Conservation (phyloP, 92 coral and sea anemone species). For the Palythoa caribaeorum region DNA sequence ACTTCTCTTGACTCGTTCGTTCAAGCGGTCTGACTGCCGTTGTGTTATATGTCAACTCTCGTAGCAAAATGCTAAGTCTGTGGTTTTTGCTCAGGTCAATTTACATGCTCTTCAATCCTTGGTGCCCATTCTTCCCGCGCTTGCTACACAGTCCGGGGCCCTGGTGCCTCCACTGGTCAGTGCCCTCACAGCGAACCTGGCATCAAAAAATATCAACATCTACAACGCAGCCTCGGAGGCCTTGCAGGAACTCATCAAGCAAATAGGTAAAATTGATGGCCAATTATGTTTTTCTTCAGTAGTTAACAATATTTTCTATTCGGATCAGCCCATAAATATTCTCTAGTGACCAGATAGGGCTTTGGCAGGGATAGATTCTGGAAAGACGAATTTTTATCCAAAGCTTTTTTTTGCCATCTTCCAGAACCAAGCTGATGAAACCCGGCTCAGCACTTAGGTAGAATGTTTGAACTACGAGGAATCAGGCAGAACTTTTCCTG, state of each 20-base stretch:
- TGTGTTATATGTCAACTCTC: no score
- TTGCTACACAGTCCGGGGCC: constrained; percentile 79
- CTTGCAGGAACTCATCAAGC: constrained; percentile 72
- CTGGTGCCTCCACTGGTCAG: constrained; percentile 82
- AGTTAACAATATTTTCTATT: not conserved
- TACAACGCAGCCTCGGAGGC: constrained; percentile 82
- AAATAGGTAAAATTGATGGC: constrained; percentile 71
- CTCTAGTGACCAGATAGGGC: no score
- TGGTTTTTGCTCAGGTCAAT: constrained; percentile 77
- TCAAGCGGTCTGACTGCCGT: no score
- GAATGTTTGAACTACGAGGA: no score
- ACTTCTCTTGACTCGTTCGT: no score
- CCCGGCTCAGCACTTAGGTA: no score
- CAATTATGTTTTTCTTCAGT: not conserved
- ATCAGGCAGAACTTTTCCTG: no score
- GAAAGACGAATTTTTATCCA: no score
- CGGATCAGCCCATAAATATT: not conserved
- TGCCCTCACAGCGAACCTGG: constrained; percentile 88
- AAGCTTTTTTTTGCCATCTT: no score
- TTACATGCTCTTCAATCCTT: constrained; percentile 90
- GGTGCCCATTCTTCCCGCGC: constrained; percentile 76
- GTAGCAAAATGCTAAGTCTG: not conserved
- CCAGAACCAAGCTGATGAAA: no score
- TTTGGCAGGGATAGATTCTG: no score
- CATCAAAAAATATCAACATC: constrained; percentile 89